phyloP scores from a whole-genome alignment of 2,113 vertebrate genomes.

The Protobothrops mucrosquamatus region DNA sequence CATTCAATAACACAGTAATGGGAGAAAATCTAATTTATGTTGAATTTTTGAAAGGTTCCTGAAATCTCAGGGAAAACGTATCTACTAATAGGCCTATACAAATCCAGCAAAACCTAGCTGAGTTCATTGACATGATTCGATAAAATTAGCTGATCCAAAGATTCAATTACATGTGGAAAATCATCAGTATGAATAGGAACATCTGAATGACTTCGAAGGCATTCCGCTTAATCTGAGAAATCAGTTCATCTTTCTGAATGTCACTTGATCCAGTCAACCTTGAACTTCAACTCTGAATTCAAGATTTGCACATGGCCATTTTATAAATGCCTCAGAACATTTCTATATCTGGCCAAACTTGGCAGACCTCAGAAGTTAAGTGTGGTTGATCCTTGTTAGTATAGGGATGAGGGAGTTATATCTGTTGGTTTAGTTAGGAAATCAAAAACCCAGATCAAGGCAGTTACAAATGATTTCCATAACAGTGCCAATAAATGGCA shows the following conservation, averaged over 20 bases:
- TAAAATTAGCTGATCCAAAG: neutral
- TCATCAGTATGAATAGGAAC: neutral
- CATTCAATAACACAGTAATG: neutral
- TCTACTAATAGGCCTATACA: neutral
- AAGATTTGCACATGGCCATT: neutral
- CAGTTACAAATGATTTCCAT: neutral
- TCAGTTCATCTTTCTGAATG: neutral
- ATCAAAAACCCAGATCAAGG: neutral
- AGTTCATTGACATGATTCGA: neutral
- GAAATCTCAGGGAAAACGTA: neutral
- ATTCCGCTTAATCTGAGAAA: neutral
- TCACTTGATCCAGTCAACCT: neutral
- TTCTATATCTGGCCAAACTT: neutral
- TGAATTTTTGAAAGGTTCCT: neutral
- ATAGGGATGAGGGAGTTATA: neutral
- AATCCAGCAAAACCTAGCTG: neutral
- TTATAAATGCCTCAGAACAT: neutral
- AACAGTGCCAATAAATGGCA: neutral
- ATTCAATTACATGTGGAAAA: neutral
- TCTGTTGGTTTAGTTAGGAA: neutral
- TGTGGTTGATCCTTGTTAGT: neutral
- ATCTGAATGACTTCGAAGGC: neutral
- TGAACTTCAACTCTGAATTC: neutral
- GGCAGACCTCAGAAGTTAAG: neutral
- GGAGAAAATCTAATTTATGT: neutral